Conservation (phyloP, 2,797 vertebrate genomes). For the Amblyopsis hoosieri region DNA sequence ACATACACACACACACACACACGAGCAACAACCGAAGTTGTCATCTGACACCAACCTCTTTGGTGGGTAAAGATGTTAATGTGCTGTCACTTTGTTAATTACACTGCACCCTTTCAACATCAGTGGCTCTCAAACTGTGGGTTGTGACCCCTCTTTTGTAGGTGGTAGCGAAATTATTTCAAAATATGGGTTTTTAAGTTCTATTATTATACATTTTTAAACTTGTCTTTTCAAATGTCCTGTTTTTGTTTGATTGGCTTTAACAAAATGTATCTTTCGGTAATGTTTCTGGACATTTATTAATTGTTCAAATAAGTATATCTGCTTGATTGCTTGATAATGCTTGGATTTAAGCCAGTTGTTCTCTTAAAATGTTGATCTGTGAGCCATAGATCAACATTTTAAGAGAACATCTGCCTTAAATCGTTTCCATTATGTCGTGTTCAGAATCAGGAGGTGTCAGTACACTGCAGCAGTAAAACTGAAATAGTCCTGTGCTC, state of each 20-base stretch:
- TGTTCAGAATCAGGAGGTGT: slow-evolving; percentile 27
- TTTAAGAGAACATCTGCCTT: too few relatives aligned
- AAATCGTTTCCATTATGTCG: too few relatives aligned
- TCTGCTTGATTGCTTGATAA: too few relatives aligned
- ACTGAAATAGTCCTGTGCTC: not conserved
- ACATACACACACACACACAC: slow-evolving; percentile 50
- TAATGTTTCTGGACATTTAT: too few relatives aligned
- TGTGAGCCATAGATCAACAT: too few relatives aligned
- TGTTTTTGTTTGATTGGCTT: too few relatives aligned
- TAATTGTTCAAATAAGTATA: too few relatives aligned
- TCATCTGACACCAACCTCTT: slow-evolving; percentile 25
- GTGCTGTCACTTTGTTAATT: slow-evolving; percentile 25
- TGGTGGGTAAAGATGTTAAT: slow-evolving; percentile 19
- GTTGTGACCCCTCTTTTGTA: not conserved
- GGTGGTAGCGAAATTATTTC: not conserved
- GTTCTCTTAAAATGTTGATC: too few relatives aligned
- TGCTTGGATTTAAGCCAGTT: too few relatives aligned
- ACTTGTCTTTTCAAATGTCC: too few relatives aligned
- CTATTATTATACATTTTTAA: too few relatives aligned
- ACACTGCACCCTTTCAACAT: slow-evolving; percentile 18
- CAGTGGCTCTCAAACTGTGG: slow-evolving; percentile 20
- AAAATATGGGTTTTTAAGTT: not conserved
- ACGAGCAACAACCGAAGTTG: slow-evolving; percentile 55
- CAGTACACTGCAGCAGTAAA: slow-evolving; percentile 7
- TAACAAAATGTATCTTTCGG: too few relatives aligned